Evolutionary conservation across 2,888 invertebrate genomes (phyloP).

Genomic region (Axea sp.): DNA sequence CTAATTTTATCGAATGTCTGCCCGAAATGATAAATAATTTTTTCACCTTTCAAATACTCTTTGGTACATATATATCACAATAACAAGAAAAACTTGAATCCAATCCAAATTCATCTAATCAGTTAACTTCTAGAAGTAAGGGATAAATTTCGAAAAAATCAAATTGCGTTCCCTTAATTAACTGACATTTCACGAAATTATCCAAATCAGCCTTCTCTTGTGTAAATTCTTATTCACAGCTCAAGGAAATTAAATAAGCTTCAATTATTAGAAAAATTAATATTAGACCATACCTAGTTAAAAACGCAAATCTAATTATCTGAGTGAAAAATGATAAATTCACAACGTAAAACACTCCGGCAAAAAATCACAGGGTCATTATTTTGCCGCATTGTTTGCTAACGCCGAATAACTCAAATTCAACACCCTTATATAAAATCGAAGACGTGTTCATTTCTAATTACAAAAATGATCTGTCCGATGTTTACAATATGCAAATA

Average conservation of each 20-base stretch:
- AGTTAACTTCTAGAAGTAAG: conserved; percentile 72
- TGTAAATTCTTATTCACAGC: conserved; percentile 78
- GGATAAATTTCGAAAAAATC: conserved; percentile 68
- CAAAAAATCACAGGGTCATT: not conserved
- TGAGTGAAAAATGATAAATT: not conserved
- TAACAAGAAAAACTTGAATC: conserved; percentile 75
- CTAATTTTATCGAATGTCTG: conserved; percentile 29
- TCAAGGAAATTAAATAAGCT: conserved; percentile 74
- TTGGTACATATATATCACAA: conserved; percentile 80
- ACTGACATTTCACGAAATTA: conserved; percentile 71
- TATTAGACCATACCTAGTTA: conserved; percentile 8
- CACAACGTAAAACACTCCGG: too few relatives aligned
- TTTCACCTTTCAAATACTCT: conserved; percentile 74
- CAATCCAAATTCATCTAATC: conserved; percentile 77
- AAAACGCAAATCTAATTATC: conserved; percentile 20
- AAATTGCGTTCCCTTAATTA: conserved; percentile 72
- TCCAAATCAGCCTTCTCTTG: conserved; percentile 78
- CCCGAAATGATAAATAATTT: conserved; percentile 70
- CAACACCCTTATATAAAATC: conserved; percentile 28
- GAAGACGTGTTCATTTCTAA: conserved; percentile 15
- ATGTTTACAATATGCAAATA: conserved; percentile 28
- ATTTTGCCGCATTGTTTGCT: not conserved
- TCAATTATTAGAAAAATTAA: conserved; percentile 19
- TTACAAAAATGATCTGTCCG: conserved; percentile 28
- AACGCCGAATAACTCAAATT: conserved; percentile 34